Conservation (phyloP, 2,113 vertebrate species). For the Echinops telfairi region DNA sequence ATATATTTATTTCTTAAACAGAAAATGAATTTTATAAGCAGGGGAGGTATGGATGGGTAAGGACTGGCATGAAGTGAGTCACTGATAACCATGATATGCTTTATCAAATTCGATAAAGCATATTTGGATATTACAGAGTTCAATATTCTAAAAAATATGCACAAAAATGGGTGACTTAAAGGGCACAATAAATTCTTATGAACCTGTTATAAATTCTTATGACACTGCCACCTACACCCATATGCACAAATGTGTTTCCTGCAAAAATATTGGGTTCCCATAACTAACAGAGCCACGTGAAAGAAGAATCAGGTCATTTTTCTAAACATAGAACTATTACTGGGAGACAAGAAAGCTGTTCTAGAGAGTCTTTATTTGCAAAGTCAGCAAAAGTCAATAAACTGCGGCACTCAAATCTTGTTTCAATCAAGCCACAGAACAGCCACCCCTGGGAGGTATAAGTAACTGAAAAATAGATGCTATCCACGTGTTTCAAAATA, state of each 20-base stretch:
- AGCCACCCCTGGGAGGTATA: not conserved
- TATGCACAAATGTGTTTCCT: not conserved
- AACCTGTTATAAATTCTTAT: not conserved
- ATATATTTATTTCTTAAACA: not conserved
- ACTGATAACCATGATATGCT: not conserved
- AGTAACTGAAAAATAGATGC: slow-evolving; percentile 33
- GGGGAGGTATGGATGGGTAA: not conserved
- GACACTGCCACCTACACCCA: not conserved
- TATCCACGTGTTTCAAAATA: slow-evolving; percentile 11
- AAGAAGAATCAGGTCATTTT: slow-evolving; percentile 45
- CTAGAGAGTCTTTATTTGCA: slow-evolving; percentile 23
- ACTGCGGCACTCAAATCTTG: not conserved
- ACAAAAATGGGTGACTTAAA: not conserved
- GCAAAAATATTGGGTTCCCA: not conserved
- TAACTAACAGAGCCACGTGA: not conserved
- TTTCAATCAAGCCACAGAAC: not conserved
- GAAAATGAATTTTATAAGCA: slow-evolving; percentile 17
- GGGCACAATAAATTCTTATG: not conserved
- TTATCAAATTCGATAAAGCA: not conserved
- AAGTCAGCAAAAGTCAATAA: slow-evolving; percentile 30
- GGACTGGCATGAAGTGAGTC: not conserved
- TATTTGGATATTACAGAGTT: not conserved
- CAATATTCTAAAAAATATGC: not conserved
- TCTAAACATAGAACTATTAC: slow-evolving; percentile 45
- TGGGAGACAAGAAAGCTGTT: not conserved